Evolutionary conservation across 2,797 vertebrate genomes (phyloP).

Genomic region (Anguilla anguilla): DNA sequence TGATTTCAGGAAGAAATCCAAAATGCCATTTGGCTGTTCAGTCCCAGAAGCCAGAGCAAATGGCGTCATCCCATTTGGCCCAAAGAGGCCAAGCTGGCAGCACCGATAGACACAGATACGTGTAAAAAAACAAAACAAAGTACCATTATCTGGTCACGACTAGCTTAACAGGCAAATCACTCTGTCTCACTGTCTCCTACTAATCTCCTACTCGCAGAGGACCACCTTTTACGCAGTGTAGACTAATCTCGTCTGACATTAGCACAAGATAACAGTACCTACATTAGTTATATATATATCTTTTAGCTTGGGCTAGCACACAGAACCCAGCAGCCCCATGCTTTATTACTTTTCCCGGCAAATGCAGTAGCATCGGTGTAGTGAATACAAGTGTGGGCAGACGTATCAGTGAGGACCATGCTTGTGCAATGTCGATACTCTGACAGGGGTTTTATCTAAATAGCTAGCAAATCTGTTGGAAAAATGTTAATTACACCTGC

Average conservation of each 20-base stretch:
- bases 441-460: background rate
- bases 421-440: background rate
- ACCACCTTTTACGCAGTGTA: no score
- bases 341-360: background rate
- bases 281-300: no score
- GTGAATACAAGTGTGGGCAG: background rate
- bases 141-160: background rate
- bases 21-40: background rate
- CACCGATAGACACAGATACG: background rate
- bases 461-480: background rate
- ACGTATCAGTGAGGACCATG: background rate
- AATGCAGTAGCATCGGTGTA: background rate
- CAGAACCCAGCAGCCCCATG: background rate
- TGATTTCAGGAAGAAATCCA: background rate
- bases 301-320: background rate
- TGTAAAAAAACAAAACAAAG: background rate
- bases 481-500: background rate
- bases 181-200: background rate
- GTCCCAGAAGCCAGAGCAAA: background rate
- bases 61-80: background rate
- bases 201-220: no score
- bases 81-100: background rate
- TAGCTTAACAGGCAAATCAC: background rate
- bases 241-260: no score
- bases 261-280: no score